Evolutionary conservation across 2,888 invertebrate species (phyloP), one percentile per base, ranked within the genome.

Genomic region (Macrosoma leucophasiata): DNA sequence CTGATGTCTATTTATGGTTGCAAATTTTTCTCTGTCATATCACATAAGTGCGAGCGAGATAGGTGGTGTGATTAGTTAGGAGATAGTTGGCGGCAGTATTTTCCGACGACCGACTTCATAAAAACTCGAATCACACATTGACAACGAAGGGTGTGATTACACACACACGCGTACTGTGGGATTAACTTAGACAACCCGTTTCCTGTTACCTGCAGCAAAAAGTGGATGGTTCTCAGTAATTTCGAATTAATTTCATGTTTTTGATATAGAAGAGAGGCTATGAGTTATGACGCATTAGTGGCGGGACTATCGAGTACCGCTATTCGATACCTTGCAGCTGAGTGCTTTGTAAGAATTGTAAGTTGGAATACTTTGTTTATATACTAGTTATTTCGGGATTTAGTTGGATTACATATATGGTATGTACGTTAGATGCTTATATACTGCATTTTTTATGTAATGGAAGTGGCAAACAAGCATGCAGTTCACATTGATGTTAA

Each of bases 181-280:
- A 78, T 79, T 77, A 79, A 70, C 69, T 69, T 74, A 67, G 69
- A 65, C 76, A 78, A 79, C 81, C 75, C 75, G 79, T 81, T 81
- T 78, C 78, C 77, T 78, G 76, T 78, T 79, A 81, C 81, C 79
- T 79, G 58, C 58, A 69, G 75, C 69, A 77, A 78, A 81, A 78
- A 78, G 63, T 58, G 62, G 53, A 62, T 65, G 55, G 61, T 56
- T 48, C 62, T 56, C 54, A 57, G 73, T 76, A 71, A 78, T 76
- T 74, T 71, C 65, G 67, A 76, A 76, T 78, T 78, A 76, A 81
- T 74, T 69, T 68, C 58, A 72, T 69, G 73, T 78, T 76, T 64
- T 49, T 60, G 69, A 72, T 62, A 36, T 26, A 17, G 21, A 13
- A 29, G 36, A 26, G 36, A 30, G n/a, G n/a, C n/a, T n/a, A n/a